Evolutionary conservation across 2,797 vertebrate genomes (phyloP).

Genomic region (Melanotaenia trifasciata): DNA sequence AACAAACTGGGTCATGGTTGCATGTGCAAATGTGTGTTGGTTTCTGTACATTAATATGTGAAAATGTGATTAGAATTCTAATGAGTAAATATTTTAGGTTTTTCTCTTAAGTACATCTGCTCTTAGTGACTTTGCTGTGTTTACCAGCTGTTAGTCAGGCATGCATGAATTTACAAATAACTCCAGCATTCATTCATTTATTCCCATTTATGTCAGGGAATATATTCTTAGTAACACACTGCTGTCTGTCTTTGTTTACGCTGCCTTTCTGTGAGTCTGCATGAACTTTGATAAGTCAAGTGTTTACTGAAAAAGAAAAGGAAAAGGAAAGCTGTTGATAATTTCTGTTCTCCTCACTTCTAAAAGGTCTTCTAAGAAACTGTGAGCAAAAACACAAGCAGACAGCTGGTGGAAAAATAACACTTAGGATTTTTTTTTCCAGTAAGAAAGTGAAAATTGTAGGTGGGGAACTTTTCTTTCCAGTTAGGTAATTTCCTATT

Average conservation of each 20-base stretch:
- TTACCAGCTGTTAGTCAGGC: constrained; percentile 61
- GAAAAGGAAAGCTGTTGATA: constrained; percentile 33
- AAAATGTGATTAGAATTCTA: constrained; percentile 39
- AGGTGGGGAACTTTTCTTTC: constrained; percentile 38
- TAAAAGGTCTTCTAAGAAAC: constrained; percentile 41
- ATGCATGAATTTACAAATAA: constrained; percentile 55
- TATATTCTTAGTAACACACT: constrained; percentile 27
- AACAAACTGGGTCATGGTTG: constrained; percentile 51
- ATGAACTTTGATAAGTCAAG: constrained; percentile 32
- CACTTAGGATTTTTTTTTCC: constrained; percentile 42
- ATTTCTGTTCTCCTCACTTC: constrained; percentile 35
- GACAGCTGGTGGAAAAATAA: constrained; percentile 28
- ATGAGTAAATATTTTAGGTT: constrained; percentile 58
- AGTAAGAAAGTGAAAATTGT: constrained; percentile 47
- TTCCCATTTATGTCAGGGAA: constrained; percentile 31
- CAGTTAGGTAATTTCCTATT: constrained; percentile 43
- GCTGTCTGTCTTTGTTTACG: constrained; percentile 19
- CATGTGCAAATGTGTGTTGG: constrained; percentile 12
- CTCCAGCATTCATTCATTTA: constrained; percentile 55
- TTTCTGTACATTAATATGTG: constrained; percentile 10
- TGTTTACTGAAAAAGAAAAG: constrained; percentile 43
- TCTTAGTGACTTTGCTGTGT: constrained; percentile 50
- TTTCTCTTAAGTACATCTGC: constrained; percentile 60
- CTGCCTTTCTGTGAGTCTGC: constrained; percentile 10
- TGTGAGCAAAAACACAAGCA: constrained; percentile 16